A percentile compares a stretch with the other conserved stretches of the same genome.
Conservation (phyloP, 2,888 invertebrate species). For the Tigriopus californicus region DNA sequence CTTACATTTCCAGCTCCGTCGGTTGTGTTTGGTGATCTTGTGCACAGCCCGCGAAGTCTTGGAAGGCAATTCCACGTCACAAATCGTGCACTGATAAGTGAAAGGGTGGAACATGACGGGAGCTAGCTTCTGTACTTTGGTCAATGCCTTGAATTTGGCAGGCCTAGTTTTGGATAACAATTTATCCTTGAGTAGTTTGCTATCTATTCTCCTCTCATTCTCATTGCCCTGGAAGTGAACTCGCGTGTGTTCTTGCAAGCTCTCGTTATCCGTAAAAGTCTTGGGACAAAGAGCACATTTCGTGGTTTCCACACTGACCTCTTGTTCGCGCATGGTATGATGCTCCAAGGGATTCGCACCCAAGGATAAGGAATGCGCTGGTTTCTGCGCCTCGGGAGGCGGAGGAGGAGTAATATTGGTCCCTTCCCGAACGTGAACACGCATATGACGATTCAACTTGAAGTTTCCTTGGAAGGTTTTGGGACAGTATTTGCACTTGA, state of each 20-base stretch:
- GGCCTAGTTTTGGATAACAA: not conserved
- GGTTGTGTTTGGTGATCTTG: conserved; percentile 1
- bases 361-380: too few species aligned
- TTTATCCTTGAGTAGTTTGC: not conserved
- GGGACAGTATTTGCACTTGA: conserved; percentile 14
- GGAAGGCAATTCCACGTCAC: not conserved
- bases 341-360: not conserved
- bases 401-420: not conserved
- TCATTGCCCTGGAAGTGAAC: conserved; percentile 5
- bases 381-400: not conserved
- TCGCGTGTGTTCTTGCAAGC: conserved; percentile 5
- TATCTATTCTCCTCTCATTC: not conserved
- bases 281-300: conserved; percentile 10
- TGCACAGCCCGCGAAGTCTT: conserved; percentile 1
- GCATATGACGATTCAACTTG: conserved; percentile 4
- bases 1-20: not conserved
- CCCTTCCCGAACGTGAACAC: conserved; percentile 6
- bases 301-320: not conserved
- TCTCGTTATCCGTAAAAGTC: not conserved
- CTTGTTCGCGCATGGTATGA: not conserved
- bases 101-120: not conserved
- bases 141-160: not conserved
- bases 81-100: conserved; percentile 5
- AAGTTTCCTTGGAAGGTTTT: not conserved
- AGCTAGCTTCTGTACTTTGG: too few species aligned